Conservation (phyloP, 2,797 vertebrate species). For the Cuniculus paca region DNA sequence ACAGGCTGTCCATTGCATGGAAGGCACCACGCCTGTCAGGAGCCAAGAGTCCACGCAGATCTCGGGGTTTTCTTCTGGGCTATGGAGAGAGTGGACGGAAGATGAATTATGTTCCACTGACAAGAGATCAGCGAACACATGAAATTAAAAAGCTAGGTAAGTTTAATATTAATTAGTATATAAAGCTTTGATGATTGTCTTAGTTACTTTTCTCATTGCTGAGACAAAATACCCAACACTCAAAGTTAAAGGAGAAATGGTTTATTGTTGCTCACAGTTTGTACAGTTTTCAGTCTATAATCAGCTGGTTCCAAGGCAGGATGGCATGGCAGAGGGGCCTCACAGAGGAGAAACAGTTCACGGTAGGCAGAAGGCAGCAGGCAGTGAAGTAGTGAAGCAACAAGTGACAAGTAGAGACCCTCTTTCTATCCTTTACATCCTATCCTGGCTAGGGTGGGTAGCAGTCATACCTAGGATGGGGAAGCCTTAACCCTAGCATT, state of each 20-base stretch:
- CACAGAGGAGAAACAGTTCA: not conserved
- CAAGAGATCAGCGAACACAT: conserved; percentile 92
- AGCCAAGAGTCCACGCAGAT: conserved; percentile 90
- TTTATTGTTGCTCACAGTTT: not conserved
- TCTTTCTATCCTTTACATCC: not conserved
- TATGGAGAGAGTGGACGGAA: conserved; percentile 90
- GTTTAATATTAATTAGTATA: not conserved
- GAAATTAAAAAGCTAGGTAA: conserved; percentile 93
- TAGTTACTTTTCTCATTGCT: not conserved
- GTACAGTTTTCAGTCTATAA: not conserved
- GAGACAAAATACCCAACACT: not conserved
- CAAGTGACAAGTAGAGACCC: not conserved
- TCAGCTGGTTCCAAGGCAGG: not conserved
- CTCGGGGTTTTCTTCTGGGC: conserved; percentile 86
- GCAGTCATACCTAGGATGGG: not conserved
- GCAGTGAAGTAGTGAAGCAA: not conserved
- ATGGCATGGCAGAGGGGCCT: not conserved
- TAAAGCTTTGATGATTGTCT: not conserved
- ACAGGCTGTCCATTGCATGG: conserved; percentile 88
- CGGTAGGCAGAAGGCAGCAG: not conserved
- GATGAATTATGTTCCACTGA: conserved; percentile 91
- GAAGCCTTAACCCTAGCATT: not conserved
- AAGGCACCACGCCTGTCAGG: conserved; percentile 93
- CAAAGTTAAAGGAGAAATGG: not conserved
- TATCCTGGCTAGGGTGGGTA: not conserved